Percentiles rank a stretch among this genome's conserved stretches.
Evolutionary conservation across 2,113 vertebrate genomes (phyloP).

Genomic region (Rynchops niger): DNA sequence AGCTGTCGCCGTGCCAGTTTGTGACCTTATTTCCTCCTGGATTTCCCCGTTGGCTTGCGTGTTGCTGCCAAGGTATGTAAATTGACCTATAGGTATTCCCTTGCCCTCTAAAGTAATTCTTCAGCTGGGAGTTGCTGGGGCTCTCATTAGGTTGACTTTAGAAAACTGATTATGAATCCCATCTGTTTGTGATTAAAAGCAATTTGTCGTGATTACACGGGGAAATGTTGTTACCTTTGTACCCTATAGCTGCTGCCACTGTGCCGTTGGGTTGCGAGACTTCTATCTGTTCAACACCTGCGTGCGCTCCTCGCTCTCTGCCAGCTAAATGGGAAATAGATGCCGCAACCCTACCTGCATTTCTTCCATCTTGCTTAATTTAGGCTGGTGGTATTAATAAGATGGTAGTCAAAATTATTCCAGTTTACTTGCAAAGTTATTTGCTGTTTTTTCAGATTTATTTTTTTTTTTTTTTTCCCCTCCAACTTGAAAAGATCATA

Average conservation of each 20-base stretch:
- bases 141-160: slow-evolving; percentile 6
- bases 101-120: slow-evolving; percentile 54
- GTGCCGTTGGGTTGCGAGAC: background rate
- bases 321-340: background rate
- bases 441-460: background rate
- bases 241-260: background rate
- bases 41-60: slow-evolving; percentile 6
- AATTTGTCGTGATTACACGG: slow-evolving; percentile 15
- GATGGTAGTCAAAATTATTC: background rate
- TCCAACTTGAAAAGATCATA: background rate
- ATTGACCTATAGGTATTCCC: slow-evolving; percentile 53
- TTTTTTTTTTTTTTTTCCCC: background rate
- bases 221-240: background rate
- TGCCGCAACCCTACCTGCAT: background rate
- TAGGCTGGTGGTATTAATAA: background rate
- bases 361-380: background rate
- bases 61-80: slow-evolving; percentile 49
- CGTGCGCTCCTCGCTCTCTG: background rate
- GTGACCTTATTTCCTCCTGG: slow-evolving; percentile 64
- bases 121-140: background rate
- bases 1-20: slow-evolving; percentile 38
- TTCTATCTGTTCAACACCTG: background rate
- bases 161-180: slow-evolving; percentile 1
- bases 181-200: slow-evolving; percentile 42
- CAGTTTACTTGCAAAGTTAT: background rate